Evolutionary conservation across 2,797 vertebrate genomes (phyloP), one percentile per base, ranked within the genome.

Genomic region (Gadopsis bispinosus): DNA sequence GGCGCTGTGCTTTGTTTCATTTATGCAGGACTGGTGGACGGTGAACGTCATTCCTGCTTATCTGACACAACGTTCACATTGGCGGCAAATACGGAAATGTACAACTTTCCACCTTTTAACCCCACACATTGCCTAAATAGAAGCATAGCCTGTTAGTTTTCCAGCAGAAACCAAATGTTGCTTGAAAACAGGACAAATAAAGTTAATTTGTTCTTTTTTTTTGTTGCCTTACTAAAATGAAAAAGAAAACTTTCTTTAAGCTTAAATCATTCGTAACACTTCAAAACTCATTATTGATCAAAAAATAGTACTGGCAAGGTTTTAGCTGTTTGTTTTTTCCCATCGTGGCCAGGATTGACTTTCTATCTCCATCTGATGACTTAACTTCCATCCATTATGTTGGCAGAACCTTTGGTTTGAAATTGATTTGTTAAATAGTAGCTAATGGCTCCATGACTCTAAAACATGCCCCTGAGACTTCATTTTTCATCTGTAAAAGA

Each of bases 401-500:
- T 88, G 83, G 74, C 80, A 87, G 63, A 72, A 83, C 10, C 56
- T 76, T 54, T 77, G 78, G 90, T 87, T 82, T 80, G 76, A 89
- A 91, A 90, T 89, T 81, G 85, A 89, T 90, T 88, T 69, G 60
- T 79, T 75, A 63, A 78, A 87, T 83, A 67, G 77, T 26, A 48
- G 53, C 72, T 89, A 81, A 84, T 77, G 74, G 67, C 68, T 79
- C 68, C 81, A 79, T 77, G 84, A 77, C 85, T 89, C 65, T 75
- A 14, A 62, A 84, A 84, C 65, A 50, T 7, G 54, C 58, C 75
- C 13, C 64, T 26, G 33, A 82, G 67, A 82, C 43, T 73, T 51
- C 4, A 81, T 86, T 73, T 73, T 69, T 88, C 73, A 71, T 72
- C 71, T 29, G 20, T 48, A 4, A 7, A 13, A 75, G 66, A 67